Evolutionary conservation across 2,888 invertebrate species (phyloP).

Genomic region (Heliconius erato): DNA sequence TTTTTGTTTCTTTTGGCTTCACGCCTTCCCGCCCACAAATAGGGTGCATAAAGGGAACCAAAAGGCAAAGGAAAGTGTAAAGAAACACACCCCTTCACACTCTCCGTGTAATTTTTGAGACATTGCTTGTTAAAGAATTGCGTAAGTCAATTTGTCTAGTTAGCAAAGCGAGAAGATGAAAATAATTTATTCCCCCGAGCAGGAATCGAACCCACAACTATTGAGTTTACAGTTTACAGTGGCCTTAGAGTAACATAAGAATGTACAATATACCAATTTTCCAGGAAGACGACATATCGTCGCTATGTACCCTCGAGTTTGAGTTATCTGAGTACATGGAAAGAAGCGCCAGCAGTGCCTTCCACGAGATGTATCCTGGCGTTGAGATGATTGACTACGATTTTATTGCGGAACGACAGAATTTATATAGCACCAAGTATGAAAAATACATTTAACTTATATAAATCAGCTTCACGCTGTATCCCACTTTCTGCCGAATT

Average conservation of each 20-base stretch:
- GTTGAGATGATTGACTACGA: slow-evolving; percentile 64
- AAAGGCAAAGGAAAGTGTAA: too few relatives aligned
- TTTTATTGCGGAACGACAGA: slow-evolving; percentile 64
- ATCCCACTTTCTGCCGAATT: too few relatives aligned
- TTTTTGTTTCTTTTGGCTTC: background rate
- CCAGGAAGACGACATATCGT: slow-evolving; percentile 53
- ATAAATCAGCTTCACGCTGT: too few relatives aligned
- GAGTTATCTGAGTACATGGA: slow-evolving; percentile 59
- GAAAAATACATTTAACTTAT: background rate
- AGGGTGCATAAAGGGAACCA: background rate
- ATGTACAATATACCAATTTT: slow-evolving; percentile 29
- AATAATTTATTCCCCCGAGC: too few relatives aligned
- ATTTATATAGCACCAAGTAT: slow-evolving; percentile 66
- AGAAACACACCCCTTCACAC: background rate
- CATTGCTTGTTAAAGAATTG: background rate
- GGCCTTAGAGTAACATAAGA: too few relatives aligned
- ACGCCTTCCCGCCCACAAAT: background rate
- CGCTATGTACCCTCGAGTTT: slow-evolving; percentile 55
- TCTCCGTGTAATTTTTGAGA: background rate
- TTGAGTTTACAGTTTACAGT: too few relatives aligned
- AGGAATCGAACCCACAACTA: too few relatives aligned
- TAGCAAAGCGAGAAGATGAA: too few relatives aligned
- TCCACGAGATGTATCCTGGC: slow-evolving; percentile 67
- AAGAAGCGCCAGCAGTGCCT: slow-evolving; percentile 53
- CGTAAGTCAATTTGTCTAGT: background rate